Evolutionary conservation across 2,113 vertebrate genomes (phyloP).

Genomic region (Recurvirostra avosetta): DNA sequence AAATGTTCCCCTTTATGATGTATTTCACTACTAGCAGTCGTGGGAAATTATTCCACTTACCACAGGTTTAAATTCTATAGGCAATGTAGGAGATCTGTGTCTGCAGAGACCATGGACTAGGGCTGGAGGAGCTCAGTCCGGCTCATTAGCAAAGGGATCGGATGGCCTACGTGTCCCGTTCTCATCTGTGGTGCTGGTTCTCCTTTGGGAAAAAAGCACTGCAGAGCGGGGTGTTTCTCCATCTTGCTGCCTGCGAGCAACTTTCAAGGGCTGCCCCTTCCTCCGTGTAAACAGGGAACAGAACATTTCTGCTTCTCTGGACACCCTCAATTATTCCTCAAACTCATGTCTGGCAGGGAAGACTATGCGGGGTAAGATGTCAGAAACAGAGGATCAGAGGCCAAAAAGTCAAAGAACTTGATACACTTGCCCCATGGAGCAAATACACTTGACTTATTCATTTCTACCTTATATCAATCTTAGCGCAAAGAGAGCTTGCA

Average conservation of each 20-base stretch:
- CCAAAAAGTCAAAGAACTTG: not conserved
- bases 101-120: not conserved
- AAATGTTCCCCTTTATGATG: not conserved
- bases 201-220: not conserved
- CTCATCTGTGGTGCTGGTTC: not conserved
- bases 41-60: not conserved
- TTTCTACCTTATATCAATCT: not conserved
- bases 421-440: not conserved
- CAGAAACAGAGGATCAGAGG: not conserved
- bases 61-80: not conserved
- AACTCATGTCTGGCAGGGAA: not conserved
- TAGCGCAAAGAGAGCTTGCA: not conserved
- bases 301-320: not conserved
- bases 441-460: not conserved
- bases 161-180: fast-evolving
- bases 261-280: not conserved
- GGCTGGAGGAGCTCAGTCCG: not conserved
- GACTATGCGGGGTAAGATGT: not conserved
- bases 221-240: not conserved
- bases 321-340: not conserved
- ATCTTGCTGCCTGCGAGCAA: not conserved
- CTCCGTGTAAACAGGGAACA: fast-evolving
- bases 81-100: too few relatives aligned
- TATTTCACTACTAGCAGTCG: not conserved
- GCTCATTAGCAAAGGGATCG: not conserved